Evolutionary conservation across 2,113 vertebrate genomes (phyloP), one percentile per base, ranked within the genome.

Genomic region (Psittacula cyanocephala): DNA sequence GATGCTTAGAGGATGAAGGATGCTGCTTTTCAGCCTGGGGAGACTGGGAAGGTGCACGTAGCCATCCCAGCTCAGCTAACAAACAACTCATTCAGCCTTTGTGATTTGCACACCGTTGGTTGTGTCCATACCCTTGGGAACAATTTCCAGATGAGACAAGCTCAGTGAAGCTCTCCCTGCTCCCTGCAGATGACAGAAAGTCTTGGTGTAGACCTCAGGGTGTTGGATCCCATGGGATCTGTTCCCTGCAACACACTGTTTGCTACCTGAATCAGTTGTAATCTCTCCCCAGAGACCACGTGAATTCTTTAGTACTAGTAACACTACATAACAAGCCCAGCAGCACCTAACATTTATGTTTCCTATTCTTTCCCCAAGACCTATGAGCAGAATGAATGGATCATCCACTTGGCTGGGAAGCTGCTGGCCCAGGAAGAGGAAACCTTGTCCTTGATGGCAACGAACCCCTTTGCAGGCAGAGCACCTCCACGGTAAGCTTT

Each of bases 371-470:
- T 50, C 55, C 43, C 43, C 12, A 91, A 99, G 99, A 99, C 99
- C 64, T 99, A 99, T 1, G 99, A 99, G 95, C 99, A 99, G 91
- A 99, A 98, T 2, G 99, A 99, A 50, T 99, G 99, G 99, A 96
- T 99, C 79, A 98, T 99, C 94, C 99, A 99, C 92, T 98, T 99
- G 47, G 99, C 99, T 0, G 99, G 99, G 47, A 98, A 99, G 78
- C 98, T 99, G 83, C 97, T 99, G 89, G 98, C 98, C 63, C 99
- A 99, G 7, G 99, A 99, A 10, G 97, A 98, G 29, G 81, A 87
- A 1, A 86, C 98, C 29, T 96, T 99, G 69, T 99, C 99, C 14
- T 96, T 99, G 77, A 95, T 99, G 11, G 98, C 98, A 18, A 93
- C 96, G 6, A 99, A 99, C 96, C 99, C 99, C 0, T 99, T 99